Evolutionary conservation across 2,797 vertebrate species (phyloP).

Genomic region (Tangara arthus): DNA sequence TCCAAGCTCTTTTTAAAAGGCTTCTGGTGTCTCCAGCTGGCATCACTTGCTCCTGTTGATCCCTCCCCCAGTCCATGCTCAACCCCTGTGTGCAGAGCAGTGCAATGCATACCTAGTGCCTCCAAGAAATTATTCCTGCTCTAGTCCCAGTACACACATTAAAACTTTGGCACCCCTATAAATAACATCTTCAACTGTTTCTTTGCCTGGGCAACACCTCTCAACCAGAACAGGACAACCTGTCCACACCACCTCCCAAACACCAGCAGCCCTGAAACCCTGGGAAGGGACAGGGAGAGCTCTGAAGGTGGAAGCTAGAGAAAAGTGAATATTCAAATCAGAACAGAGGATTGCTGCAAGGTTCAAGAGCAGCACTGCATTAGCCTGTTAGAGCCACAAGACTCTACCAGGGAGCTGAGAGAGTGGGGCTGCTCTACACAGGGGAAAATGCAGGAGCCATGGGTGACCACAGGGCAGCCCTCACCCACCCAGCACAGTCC

Average conservation of each 20-base stretch:
- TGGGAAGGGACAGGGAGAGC: neutral
- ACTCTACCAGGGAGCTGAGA: rapidly evolving
- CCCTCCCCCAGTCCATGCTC: neutral
- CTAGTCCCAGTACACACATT: neutral
- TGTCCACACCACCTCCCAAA: neutral
- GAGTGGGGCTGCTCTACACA: rapidly evolving
- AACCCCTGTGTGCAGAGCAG: neutral
- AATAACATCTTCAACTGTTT: neutral
- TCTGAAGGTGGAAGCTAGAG: neutral
- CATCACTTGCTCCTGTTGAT: neutral
- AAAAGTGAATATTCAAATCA: neutral
- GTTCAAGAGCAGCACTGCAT: neutral
- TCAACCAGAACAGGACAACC: neutral
- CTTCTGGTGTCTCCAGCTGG: conserved; percentile 33
- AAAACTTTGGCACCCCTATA: neutral
- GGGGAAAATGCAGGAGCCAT: neutral
- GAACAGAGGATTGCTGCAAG: rapidly evolving
- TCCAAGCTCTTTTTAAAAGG: conserved; percentile 41
- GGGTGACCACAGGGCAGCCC: neutral
- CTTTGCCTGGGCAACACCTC: neutral
- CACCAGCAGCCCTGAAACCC: neutral
- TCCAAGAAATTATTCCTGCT: neutral
- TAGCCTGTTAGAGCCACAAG: neutral
- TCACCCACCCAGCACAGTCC: rapidly evolving
- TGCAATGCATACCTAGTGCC: neutral